phyloP scores from a whole-genome alignment of 2,797 vertebrate genomes.

The Pelodytes ibericus region DNA sequence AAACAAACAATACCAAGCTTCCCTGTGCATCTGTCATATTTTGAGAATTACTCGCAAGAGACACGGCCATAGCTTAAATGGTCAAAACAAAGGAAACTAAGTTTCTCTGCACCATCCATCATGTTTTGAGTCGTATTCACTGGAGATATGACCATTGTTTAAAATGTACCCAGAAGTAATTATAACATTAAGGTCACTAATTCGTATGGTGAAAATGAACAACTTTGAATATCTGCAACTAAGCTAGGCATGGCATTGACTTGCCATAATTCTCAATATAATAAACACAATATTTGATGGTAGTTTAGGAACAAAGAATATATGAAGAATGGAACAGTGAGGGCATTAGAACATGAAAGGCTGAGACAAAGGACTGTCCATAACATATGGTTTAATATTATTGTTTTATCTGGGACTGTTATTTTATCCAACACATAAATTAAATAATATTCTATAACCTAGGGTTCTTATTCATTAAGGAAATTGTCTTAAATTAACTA shows the following conservation, averaged over 20 bases:
- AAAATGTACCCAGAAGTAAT: slow-evolving; percentile 22
- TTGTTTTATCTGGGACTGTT: too few relatives aligned
- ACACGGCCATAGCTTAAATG: slow-evolving; percentile 31
- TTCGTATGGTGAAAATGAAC: neutral
- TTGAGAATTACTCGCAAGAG: slow-evolving; percentile 28
- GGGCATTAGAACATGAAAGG: too few relatives aligned
- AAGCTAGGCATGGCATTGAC: neutral
- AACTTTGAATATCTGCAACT: neutral
- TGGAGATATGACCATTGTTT: slow-evolving; percentile 38
- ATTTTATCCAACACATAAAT: too few relatives aligned
- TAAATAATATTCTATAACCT: too few relatives aligned
- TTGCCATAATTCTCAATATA: too few relatives aligned
- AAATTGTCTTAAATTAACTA: too few relatives aligned
- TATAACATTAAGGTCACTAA: slow-evolving; percentile 36
- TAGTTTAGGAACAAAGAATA: too few relatives aligned
- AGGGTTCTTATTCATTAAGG: too few relatives aligned
- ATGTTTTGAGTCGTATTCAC: slow-evolving; percentile 36
- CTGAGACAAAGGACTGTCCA: too few relatives aligned
- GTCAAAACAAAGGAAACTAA: slow-evolving; percentile 33
- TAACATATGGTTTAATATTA: too few relatives aligned
- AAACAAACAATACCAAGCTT: slow-evolving; percentile 19
- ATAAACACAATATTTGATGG: too few relatives aligned
- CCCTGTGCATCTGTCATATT: slow-evolving; percentile 26
- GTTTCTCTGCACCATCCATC: slow-evolving; percentile 35
- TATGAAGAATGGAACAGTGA: too few relatives aligned